phyloP scores from a whole-genome alignment of 2,888 invertebrate genomes.

The Agrochola litura region DNA sequence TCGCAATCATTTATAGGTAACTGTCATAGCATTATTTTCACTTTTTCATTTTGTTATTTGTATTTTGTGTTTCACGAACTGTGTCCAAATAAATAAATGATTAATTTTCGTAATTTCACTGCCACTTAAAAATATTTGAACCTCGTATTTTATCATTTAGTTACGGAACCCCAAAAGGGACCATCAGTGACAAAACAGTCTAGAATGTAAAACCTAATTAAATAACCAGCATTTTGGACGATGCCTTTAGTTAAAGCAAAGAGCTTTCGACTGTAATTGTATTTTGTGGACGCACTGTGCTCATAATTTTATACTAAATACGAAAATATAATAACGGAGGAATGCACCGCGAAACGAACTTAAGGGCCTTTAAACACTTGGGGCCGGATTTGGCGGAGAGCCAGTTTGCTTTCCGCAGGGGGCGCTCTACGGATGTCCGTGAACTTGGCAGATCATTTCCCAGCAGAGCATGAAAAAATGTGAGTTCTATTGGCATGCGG shows the following conservation, averaged over 20 bases:
- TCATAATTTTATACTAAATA: conserved; percentile 57
- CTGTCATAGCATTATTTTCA: too few relatives aligned
- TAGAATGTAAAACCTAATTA: conserved; percentile 24
- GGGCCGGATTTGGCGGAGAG: too few relatives aligned
- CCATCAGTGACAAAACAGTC: neutral
- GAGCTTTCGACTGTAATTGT: conserved; percentile 54
- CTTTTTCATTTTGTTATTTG: too few relatives aligned
- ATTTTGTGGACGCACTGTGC: conserved; percentile 52
- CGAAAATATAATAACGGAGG: conserved; percentile 36
- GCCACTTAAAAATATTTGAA: neutral
- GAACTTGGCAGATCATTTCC: too few relatives aligned
- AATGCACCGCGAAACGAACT: conserved; percentile 14
- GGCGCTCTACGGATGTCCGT: too few relatives aligned
- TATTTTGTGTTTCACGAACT: too few relatives aligned
- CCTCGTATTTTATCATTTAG: neutral
- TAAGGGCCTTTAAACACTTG: neutral
- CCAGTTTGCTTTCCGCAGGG: too few relatives aligned
- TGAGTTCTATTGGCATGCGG: too few relatives aligned
- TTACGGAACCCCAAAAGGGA: neutral
- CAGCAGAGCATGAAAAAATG: too few relatives aligned
- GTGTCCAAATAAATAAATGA: neutral
- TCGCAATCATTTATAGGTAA: too few relatives aligned
- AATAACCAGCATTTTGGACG: conserved; percentile 29
- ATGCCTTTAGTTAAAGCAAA: conserved; percentile 41
- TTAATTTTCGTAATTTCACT: neutral